Evolutionary conservation across 2,113 vertebrate genomes (phyloP), one percentile per base, ranked within the genome.

Genomic region (Lipophrys pholis): DNA sequence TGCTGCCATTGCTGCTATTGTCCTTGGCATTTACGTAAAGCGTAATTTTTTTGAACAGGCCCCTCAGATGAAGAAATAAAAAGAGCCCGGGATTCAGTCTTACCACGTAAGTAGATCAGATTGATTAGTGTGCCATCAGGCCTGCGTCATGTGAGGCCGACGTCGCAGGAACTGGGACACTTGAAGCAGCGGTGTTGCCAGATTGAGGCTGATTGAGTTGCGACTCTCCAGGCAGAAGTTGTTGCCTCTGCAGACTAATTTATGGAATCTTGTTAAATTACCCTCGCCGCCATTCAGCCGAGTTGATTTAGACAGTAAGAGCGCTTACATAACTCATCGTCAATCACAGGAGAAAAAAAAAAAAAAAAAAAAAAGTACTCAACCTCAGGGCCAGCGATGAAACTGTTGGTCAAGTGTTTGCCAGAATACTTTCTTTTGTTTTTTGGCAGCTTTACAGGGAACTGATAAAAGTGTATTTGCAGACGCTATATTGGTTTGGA

Each of bases 261-360:
- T 57, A 78, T 75, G 60, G 55, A 61, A 66, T 65, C 60, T 61
- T 61, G 70, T 74, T 69, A 70, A 83, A 83, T 70, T 38, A 66
- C 70, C 70, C 50, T 66, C 70, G 78, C 65, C 78, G 55, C 43
- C 58, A 54, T 52, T 73, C 36, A 39, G 48, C 63, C 50, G 42
- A 60, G 14, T 30, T 61, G 60, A 74, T 66, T 66, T 35, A 52
- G 50, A 74, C 49, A 41, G 59, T 69, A 30, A 60, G 49, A 53
- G 21, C 21, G 51, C 39, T 68, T 51, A 45, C 9, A 14, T 73
- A 56, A 79, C 38, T 51, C 30, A 48, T 59, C 55, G 60, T 69
- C 75, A 74, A 57, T 50, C 41, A 52, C 14, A 30, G 38, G n/a
- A 64, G 2, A 30, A 30, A 30, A 30, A 30, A 30, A 30, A 30